A percentile compares a stretch with the other conserved stretches of the same genome.
Evolutionary conservation across 2,888 invertebrate genomes (phyloP).

Genomic region (Lampropteryx suffumata): DNA sequence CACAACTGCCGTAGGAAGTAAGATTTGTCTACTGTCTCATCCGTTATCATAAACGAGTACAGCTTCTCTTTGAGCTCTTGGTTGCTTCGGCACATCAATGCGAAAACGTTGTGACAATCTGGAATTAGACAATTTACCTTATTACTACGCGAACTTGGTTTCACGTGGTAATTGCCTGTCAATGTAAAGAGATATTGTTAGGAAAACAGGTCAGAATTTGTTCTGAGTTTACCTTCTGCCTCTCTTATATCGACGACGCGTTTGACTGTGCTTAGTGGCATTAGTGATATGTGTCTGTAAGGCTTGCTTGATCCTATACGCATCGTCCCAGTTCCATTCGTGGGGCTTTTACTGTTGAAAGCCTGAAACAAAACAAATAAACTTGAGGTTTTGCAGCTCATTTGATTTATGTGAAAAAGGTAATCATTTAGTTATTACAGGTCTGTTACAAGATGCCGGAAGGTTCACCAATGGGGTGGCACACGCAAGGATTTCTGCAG

Average conservation of each 20-base stretch:
- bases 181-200: too few species aligned
- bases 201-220: background rate
- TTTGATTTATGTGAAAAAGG: background rate
- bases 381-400: background rate
- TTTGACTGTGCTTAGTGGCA: conserved; percentile 94
- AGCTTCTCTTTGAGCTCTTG: conserved; percentile 93
- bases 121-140: conserved; percentile 1
- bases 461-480: too few species aligned
- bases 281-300: conserved; percentile 95
- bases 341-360: conserved; percentile 80
- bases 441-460: too few species aligned
- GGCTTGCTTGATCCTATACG: conserved; percentile 88
- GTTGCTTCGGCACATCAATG: conserved; percentile 93
- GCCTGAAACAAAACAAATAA: conserved; percentile 53
- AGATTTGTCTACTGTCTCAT: conserved; percentile 91
- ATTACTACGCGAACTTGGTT: background rate
- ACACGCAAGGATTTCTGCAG: too few species aligned
- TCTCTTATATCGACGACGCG: conserved; percentile 95
- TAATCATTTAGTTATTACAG: too few species aligned
- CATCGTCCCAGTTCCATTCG: conserved; percentile 83
- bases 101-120: conserved; percentile 96
- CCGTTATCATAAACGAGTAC: conserved; percentile 93
- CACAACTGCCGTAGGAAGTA: conserved; percentile 92
- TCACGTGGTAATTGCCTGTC: too few species aligned
- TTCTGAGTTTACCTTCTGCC: conserved; percentile 86